Base-by-base conservation (phyloP, 2,888 invertebrate species). In the Crossocerus cetratus region DNA sequence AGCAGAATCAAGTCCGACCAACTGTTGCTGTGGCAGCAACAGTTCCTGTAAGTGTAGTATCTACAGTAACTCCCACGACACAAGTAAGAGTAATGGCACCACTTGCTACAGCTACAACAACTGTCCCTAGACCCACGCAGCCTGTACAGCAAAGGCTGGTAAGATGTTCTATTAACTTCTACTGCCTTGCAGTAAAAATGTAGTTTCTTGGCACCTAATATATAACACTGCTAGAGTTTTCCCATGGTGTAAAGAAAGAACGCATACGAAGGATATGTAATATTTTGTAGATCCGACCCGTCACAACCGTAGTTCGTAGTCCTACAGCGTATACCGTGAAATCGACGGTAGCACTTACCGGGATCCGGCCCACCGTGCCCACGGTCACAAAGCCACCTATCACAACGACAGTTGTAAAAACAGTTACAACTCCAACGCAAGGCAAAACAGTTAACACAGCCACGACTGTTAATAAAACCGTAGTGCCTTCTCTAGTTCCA, bases 11-110 rank as follows among this genome's bases (percentile, higher is more conserved):
- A 73, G 90, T 92, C 74, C 91, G 92, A 88, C 92, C 92, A 77
- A 91, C 92, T 73, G 91, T 92, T 62, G 88, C 90, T 56, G 86
- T 87, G 16, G 80, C 87, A 53, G 83, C 86, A 32, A 84, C 85
- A 54, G 83, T 86, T 76, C 85, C 88, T 69, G 77, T 82, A 70
- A 84, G 77, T 3, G 70, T 86, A 54, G 84, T 86, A 65, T 84
- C 88, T 3, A 69, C 86, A 54, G 84, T 86, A 65, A 84, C 88
- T 57, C 91, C 92, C 67, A 91, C 93, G 64, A 92, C 93, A 59
- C 94, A 94, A 89, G 93, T 94, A 78, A 91, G 94, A 82, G 92
- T 94, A 86, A 93, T 94, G 86, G 91, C 93, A 72, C 92, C 92
- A 16, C 78, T 87, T 73, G 88, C 91, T 74, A 87, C 90, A 69